Evolutionary conservation across 1,140 invertebrate genomes (phyloP).

Genomic region (Euglossa dilemma): DNA sequence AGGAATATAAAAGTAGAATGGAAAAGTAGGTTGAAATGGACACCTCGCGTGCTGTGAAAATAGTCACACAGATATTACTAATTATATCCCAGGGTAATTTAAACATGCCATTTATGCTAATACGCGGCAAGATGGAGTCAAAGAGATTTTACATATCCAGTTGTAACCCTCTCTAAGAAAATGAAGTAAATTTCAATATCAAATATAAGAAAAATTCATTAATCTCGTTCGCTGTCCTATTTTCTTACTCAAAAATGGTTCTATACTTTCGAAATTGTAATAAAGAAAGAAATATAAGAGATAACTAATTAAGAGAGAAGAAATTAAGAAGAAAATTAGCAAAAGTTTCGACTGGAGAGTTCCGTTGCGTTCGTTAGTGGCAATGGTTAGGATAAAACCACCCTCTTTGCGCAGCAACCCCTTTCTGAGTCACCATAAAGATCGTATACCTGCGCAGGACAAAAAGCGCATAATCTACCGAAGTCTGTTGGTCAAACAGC

Average conservation of each 20-base stretch:
- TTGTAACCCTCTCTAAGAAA: too few relatives aligned
- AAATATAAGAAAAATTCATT: too few relatives aligned
- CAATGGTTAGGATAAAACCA: background rate
- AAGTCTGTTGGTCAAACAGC: slow-evolving; percentile 32
- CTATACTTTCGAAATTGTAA: too few relatives aligned
- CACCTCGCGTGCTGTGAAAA: background rate
- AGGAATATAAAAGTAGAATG: background rate
- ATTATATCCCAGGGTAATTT: background rate
- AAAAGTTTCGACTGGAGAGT: background rate
- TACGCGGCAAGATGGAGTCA: background rate
- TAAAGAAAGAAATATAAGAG: too few relatives aligned
- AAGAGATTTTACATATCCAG: background rate
- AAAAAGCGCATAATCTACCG: background rate
- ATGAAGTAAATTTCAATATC: too few relatives aligned
- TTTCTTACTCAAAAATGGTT: too few relatives aligned
- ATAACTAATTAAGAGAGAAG: too few relatives aligned
- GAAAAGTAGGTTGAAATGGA: slow-evolving; percentile 3
- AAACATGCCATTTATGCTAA: background rate
- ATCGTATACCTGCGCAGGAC: slow-evolving; percentile 13
- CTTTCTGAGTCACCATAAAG: background rate
- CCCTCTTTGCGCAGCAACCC: background rate
- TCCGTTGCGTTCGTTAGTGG: background rate
- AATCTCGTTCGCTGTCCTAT: too few relatives aligned
- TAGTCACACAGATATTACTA: background rate
- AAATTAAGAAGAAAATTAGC: rapidly evolving